Evolutionary conservation across 2,888 invertebrate species (phyloP).

Genomic region (Carcina quercana): DNA sequence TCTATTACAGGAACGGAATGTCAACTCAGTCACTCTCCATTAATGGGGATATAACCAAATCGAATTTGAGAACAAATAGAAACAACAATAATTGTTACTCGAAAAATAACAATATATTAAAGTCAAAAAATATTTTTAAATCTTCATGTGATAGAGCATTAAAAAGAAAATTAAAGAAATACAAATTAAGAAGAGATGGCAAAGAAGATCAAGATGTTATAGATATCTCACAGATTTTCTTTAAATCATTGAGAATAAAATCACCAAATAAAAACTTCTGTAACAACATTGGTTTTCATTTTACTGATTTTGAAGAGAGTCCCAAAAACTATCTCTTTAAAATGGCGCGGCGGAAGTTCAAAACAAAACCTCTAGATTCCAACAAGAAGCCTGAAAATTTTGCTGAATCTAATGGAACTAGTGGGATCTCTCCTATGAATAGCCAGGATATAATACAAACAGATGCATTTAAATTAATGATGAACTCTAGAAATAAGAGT

Average conservation of each 20-base stretch:
- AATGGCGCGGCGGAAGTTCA: constrained; percentile 46
- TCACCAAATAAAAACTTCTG: constrained; percentile 25
- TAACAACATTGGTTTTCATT: too few relatives aligned
- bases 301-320: constrained; percentile 17
- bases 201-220: constrained; percentile 56
- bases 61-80: too few relatives aligned
- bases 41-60: constrained; percentile 20
- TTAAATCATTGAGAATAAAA: constrained; percentile 42
- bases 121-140: constrained; percentile 34
- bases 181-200: constrained; percentile 56
- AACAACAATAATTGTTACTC: constrained; percentile 18
- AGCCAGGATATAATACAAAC: constrained; percentile 41
- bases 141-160: constrained; percentile 40
- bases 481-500: constrained; percentile 78
- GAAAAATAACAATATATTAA: constrained; percentile 30
- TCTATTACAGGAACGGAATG: constrained; percentile 54
- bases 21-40: constrained; percentile 32
- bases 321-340: constrained; percentile 51
- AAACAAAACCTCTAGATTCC: constrained; percentile 16
- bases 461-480: constrained; percentile 79
- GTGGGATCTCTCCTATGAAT: neutral
- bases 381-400: constrained; percentile 6
- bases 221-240: constrained; percentile 50
- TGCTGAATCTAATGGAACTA: constrained; percentile 3
- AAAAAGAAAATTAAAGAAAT: constrained; percentile 56